Evolutionary conservation across 2,113 vertebrate genomes (phyloP), one percentile per base, ranked within the genome.

Genomic region (Brachyhypopomus occidentalis): DNA sequence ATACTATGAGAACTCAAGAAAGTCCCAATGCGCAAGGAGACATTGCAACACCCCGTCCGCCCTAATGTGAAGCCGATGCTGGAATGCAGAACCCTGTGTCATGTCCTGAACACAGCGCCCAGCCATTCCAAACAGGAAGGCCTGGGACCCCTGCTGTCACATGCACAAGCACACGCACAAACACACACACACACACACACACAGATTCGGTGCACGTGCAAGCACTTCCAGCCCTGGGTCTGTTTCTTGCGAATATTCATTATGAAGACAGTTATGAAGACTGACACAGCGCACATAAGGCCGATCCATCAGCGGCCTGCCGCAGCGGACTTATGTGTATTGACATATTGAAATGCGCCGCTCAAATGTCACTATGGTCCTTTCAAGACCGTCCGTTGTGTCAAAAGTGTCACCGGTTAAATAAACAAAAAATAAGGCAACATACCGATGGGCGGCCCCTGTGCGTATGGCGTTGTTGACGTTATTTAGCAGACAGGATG

Each of bases 301-400:
- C 45, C 55, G 77, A 55, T 76, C 59, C 38, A 34, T 83, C 45
- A 20, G 45, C 59, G 14, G 74, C 45, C 64, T 80, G 74, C 58
- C 85, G 74, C 30, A 5, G 66, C 69, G 69, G 77, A 84, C 72
- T 77, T 66, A 70, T 77, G 80, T 48, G 23, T 85, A 84, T 87
- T 85, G 86, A 73, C 83, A 72, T 87, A 83, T 85, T 85, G 75
- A 87, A 87, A 86, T 84, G 76, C 80, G 85, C 83, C 66, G 55
- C 85, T 84, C 77, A 75, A 83, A 86, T 83, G 83, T 77, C 85
- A 84, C 80, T 58, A 72, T 85, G 83, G 78, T 80, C 80, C 80
- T 84, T 84, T 83, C 63, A 78, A 75, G 66, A 84, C 60, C 22
- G 5, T 52, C 78, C 23, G 7, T 67, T 1, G 23, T 80, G 78